Conservation (phyloP, 2,113 vertebrate genomes). For the Lasiurus borealis region DNA sequence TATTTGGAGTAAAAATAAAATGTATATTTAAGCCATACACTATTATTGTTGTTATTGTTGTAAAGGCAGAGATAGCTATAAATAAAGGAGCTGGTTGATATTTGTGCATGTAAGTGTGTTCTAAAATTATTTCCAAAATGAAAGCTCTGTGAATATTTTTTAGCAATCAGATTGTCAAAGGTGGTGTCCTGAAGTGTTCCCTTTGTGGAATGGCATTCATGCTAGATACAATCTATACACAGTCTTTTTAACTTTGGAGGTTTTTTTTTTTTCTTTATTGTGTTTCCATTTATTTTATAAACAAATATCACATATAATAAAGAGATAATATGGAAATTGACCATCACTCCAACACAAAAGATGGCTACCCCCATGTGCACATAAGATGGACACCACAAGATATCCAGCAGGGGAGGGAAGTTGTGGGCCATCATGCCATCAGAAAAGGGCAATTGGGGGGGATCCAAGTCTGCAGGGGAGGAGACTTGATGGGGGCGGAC, state of each 20-base stretch:
- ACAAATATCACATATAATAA: neutral
- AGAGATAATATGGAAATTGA: too few species aligned
- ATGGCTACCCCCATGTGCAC: too few species aligned
- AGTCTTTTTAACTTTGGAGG: neutral
- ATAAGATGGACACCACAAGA: too few species aligned
- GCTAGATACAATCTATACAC: neutral
- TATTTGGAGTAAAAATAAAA: neutral
- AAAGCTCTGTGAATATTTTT: neutral
- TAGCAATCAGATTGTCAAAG: neutral
- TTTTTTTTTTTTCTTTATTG: neutral
- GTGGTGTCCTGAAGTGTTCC: neutral
- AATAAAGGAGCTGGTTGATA: neutral
- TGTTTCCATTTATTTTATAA: neutral
- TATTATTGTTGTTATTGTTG: neutral
- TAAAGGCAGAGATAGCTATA: neutral
- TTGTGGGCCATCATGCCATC: too few species aligned
- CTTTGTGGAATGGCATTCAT: neutral
- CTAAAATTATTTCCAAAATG: constrained; percentile 5
- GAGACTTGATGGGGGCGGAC: too few species aligned
- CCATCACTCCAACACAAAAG: too few species aligned
- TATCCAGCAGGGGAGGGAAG: too few species aligned
- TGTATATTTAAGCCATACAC: neutral
- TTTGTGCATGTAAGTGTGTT: neutral
- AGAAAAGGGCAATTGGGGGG: too few species aligned
- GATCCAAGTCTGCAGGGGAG: too few species aligned